Evolutionary conservation across 2,113 vertebrate species (phyloP), one percentile per base, ranked within the genome.

Genomic region (Rissa tridactyla): DNA sequence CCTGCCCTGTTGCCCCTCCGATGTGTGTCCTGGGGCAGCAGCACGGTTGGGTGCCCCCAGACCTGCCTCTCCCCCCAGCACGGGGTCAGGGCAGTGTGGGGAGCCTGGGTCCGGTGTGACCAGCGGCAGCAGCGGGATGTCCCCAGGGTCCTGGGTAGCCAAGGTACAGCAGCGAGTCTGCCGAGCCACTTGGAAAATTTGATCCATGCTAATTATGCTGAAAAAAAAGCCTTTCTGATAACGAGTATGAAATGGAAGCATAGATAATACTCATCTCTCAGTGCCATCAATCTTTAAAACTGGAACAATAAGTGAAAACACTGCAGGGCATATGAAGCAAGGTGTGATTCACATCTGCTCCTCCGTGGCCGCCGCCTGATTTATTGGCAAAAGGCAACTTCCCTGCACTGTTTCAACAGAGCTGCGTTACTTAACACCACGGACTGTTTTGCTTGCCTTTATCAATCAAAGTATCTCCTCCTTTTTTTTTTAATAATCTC

Each of bases 331-430:
- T 97, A 86, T 97, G 96, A 97, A 97, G 96, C 96, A 97, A 97
- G 96, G 96, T 96, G 96, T 96, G 96, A 96, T 93, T 96, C 96
- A 97, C 96, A 95, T 96, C 96, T 96, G 96, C 92, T 96, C 38
- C 82, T 90, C 94, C 16, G 1, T 44, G 82, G 94, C 93, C 5
- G 13, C 90, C 16, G 60, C 88, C 96, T 97, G 94, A 95, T 94
- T 96, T 96, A 90, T 96, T 95, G 96, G 96, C 88, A 83, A 80
- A 34, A 83, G 55, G 86, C 79, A 95, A 94, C 95, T 92, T 95
- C 86, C 88, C 88, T 83, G 79, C 64, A 13, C 68, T 36, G 76
- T 96, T 96, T 96, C 96, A 68, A 95, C 96, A 97, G 96, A 70
- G 64, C 76, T 30, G 72, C 47, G 10, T 97, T 97, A 96, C 96